phyloP scores from a whole-genome alignment of 2,797 vertebrate species.

The Morelia viridis region DNA sequence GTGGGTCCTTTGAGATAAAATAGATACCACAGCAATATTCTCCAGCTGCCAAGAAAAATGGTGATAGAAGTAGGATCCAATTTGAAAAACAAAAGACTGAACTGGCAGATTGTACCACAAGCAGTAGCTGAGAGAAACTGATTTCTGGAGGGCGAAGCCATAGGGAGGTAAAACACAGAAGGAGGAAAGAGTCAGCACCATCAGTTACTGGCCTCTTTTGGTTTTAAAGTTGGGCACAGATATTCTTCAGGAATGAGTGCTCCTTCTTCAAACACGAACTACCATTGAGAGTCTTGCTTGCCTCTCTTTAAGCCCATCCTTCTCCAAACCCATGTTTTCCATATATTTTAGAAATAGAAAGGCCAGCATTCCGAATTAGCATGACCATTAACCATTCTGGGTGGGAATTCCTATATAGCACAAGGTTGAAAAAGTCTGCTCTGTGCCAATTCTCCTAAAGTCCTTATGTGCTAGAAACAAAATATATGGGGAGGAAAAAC shows the following conservation, averaged over 20 bases:
- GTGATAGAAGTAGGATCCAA: background rate
- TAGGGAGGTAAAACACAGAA: background rate
- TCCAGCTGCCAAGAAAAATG: background rate
- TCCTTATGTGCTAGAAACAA: background rate
- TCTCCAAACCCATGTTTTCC: background rate
- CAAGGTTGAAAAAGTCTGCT: background rate
- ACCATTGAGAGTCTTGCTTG: background rate
- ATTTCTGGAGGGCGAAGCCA: background rate
- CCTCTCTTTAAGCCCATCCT: background rate
- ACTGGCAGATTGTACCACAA: background rate
- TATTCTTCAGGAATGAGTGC: background rate
- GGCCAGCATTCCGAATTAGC: background rate
- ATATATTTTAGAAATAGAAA: background rate
- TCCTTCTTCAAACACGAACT: background rate
- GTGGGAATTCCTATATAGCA: background rate
- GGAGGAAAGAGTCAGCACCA: background rate
- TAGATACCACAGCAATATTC: background rate
- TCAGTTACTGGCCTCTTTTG: background rate
- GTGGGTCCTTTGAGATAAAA: background rate
- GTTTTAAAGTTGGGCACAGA: background rate
- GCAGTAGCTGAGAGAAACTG: background rate
- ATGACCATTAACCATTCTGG: background rate
- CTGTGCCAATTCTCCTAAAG: background rate
- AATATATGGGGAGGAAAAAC: background rate
- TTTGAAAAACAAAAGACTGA: background rate